Evolutionary conservation across 2,113 vertebrate genomes (phyloP).

Genomic region (Cheilinus undulatus): DNA sequence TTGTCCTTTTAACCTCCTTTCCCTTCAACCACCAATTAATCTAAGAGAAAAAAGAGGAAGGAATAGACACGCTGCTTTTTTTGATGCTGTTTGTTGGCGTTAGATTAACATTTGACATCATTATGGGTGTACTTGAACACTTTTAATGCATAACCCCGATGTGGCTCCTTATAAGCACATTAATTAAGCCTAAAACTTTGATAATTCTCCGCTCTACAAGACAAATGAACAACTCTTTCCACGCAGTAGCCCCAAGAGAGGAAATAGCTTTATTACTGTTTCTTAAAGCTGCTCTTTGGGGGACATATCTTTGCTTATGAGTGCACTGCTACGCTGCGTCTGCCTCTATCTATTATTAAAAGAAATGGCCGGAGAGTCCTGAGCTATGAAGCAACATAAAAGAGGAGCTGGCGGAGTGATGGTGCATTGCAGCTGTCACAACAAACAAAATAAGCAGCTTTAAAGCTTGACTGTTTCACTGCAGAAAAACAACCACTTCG

Average conservation of each 20-base stretch:
- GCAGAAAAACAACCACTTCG: constrained; percentile 2
- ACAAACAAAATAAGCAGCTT: constrained; percentile 54
- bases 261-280: constrained; percentile 39
- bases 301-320: constrained; percentile 28
- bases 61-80: constrained; percentile 7
- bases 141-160: constrained; percentile 51
- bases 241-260: neutral
- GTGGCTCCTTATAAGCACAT: constrained; percentile 57
- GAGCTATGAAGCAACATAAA: constrained; percentile 56
- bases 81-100: constrained; percentile 4
- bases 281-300: constrained; percentile 29
- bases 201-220: constrained; percentile 51
- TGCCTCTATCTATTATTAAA: constrained; percentile 49
- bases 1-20: constrained; percentile 38
- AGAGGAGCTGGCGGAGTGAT: constrained; percentile 35
- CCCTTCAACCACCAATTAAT: constrained; percentile 42
- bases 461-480: constrained; percentile 5
- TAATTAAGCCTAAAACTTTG: constrained; percentile 68
- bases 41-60: constrained; percentile 9
- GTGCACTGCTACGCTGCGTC: constrained; percentile 23
- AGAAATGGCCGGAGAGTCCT: constrained; percentile 35
- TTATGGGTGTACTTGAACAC: constrained; percentile 65
- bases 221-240: constrained; percentile 55
- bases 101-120: constrained; percentile 60
- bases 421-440: constrained; percentile 67